Evolutionary conservation across 2,113 vertebrate species (phyloP), one percentile per base, ranked within the genome.

Genomic region (Tonatia bakeri): DNA sequence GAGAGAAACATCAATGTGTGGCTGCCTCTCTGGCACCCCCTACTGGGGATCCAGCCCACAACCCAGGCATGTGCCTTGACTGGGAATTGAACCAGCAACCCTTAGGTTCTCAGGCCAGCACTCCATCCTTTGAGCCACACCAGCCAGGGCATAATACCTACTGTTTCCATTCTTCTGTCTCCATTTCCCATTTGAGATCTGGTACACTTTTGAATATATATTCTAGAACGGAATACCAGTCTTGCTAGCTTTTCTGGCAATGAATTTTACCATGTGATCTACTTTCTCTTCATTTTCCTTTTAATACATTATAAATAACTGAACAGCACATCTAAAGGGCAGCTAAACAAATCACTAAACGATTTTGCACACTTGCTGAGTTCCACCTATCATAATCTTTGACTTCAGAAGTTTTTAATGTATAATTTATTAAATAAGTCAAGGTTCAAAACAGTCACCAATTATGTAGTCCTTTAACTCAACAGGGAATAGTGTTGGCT

Each of bases 261-360:
- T 91, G 84, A 91, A 87, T 89, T 93, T 94, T 72, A 90, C 22
- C 92, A 89, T 47, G 33, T 69, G 16, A 76, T 85, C 47, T 90
- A 83, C 64, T 94, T 94, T 94, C 28, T 96, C 47, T 64, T 95
- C 20, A 40, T 87, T 95, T 94, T 77, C 64, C 83, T 96, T 92
- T 82, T 84, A 52, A 91, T 96, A 40, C 5, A 91, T 97, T 96
- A 97, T 97, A 79, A 80, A 97, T 97, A 95, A 85, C 67, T 88
- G 31, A 92, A 65, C n/a, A 83, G 38, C 38, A 56, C 83, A 8
- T 92, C 69, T 90, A 96, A 96, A 97, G 85, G 73, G n/a, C 82
- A 97, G 77, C 73, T 86, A 65, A 40, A 88, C 33, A 83, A 96
- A 94, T 77, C 22, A 81, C 93, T 40, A 93, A 94, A 95, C 33